Conservation (phyloP, 2,888 invertebrate species). For the Andricus quercusramuli region DNA sequence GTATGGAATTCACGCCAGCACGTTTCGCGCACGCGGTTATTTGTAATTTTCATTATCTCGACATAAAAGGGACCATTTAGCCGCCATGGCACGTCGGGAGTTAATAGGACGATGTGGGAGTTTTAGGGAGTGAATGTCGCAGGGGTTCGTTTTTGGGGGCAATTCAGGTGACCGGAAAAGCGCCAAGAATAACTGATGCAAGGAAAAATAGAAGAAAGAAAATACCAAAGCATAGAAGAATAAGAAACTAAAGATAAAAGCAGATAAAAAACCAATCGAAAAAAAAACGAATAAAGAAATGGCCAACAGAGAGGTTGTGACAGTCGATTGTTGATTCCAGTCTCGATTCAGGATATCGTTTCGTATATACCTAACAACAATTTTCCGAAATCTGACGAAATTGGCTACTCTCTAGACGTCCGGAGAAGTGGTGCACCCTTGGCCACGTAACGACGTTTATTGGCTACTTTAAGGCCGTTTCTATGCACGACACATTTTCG, state of each 20-base stretch:
- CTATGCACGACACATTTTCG: slow-evolving; percentile 79
- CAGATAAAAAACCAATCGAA: slow-evolving; percentile 21
- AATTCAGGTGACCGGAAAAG: slow-evolving; percentile 9
- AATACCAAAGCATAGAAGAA: background rate
- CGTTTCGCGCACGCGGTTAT: slow-evolving; percentile 71
- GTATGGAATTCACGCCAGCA: slow-evolving; percentile 58
- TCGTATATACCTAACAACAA: slow-evolving; percentile 75
- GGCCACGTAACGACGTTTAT: slow-evolving; percentile 76
- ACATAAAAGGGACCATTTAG: slow-evolving; percentile 75
- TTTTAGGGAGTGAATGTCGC: slow-evolving; percentile 8
- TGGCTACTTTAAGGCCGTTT: slow-evolving; percentile 79
- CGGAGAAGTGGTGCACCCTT: slow-evolving; percentile 48
- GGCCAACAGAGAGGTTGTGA: slow-evolving; percentile 14
- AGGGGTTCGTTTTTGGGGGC: slow-evolving; percentile 24
- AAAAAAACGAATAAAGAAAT: background rate
- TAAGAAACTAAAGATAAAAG: background rate
- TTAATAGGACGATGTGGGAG: slow-evolving; percentile 71
- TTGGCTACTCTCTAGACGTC: slow-evolving; percentile 69
- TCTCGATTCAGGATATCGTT: slow-evolving; percentile 70
- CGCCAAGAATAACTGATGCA: background rate
- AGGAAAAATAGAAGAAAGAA: background rate
- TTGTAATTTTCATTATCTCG: slow-evolving; percentile 79
- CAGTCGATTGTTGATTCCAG: slow-evolving; percentile 69
- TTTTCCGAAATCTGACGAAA: slow-evolving; percentile 79
- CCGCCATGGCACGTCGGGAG: slow-evolving; percentile 75